Base-by-base conservation (phyloP, 2,113 vertebrate species). In the Malurus alboscapulatus region DNA sequence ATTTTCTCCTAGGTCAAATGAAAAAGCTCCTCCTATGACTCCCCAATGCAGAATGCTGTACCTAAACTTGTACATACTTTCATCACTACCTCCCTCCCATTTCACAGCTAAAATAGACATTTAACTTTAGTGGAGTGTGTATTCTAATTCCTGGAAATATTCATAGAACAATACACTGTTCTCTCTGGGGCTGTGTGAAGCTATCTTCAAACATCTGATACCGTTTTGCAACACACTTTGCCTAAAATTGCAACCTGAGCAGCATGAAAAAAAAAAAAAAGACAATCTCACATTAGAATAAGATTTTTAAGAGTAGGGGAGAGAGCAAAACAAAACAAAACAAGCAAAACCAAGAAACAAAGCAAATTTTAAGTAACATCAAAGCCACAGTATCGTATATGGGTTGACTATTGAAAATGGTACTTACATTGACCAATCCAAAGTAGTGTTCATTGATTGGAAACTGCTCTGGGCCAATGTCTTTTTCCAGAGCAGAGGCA, bases 401-500 rank as follows among this genome's bases (percentile, higher is more conserved):
- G 13, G 9, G 58, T 72, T 67, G n/a, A 18, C 55, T 58, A 22
- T 71, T 44, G 62, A 90, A 84, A 88, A 81, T 14, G 54, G 57
- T 90, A 99, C 99, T 99, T 98, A 99, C 99, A 21, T 99, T 99
- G 98, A 99, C 99, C 98, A 99, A 98, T 97, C 99, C 99, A 53
- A 99, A 99, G 98, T 99, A 99, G 98, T 99, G 99, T 87, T 99
- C 99, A 98, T 99, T 99, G 98, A 99, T 99, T 78, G 99, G 99
- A 97, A 99, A 99, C 97, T 99, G 99, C 99, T 99, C 99, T 98
- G 99, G 99, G 95, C 99, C 99, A 97, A 99, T 99, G 98, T 99
- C 99, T 99, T 99, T 99, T 98, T 99, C 99, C 99, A 99, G 98
- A 99, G 99, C 99, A 98, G 99, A 99, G 99, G 99, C 99, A 99